Evolutionary conservation across 2,113 vertebrate genomes (phyloP), one percentile per base, ranked within the genome.

Genomic region (Dascyllus trimaculatus): DNA sequence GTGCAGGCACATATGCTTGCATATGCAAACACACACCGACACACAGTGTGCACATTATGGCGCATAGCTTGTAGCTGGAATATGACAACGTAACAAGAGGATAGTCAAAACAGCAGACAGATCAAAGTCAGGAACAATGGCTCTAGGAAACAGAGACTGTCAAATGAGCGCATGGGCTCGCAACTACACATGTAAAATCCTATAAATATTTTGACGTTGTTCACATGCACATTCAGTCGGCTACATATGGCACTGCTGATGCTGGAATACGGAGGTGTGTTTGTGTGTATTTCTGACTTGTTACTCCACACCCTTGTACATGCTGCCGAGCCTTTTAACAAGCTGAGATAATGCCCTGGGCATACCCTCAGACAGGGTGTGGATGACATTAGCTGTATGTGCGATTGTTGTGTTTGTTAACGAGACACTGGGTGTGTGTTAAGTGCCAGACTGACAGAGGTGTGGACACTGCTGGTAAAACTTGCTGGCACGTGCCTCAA

Each of bases 301-400:
- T 67, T 71, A 43, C 32, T 74, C 75, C 78, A 78, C 76, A 57
- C 77, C 71, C 80, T 67, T 0, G 32, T 43, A 26, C 61, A 21
- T 25, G 26, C 45, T 32, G 59, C 35, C 0, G 65, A 58, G 69
- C 52, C 49, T 69, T 85, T 62, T 80, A 85, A 88, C 82, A 83
- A 76, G 81, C 71, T 63, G 64, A 75, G 81, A 83, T 81, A 85
- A 72, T 69, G 81, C 71, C 52, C 59, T n/a, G 64, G 74, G 71
- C 59, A 60, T 67, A 68, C 53, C 17, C 65, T 86, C 70, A 87
- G 87, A 88, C 86, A 84, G 87, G 89, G 87, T 53, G 91, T 84
- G 89, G 82, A 84, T 35, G 71, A 54, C 22, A 58, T 72, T 63
- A 57, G 48, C 32, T 56, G 15, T 56, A 59, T 80, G 71, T 71